A percentile compares a stretch with the other conserved stretches of the same genome.
Evolutionary conservation across 2,113 vertebrate genomes (phyloP).

Genomic region (Anoura caudifer): DNA sequence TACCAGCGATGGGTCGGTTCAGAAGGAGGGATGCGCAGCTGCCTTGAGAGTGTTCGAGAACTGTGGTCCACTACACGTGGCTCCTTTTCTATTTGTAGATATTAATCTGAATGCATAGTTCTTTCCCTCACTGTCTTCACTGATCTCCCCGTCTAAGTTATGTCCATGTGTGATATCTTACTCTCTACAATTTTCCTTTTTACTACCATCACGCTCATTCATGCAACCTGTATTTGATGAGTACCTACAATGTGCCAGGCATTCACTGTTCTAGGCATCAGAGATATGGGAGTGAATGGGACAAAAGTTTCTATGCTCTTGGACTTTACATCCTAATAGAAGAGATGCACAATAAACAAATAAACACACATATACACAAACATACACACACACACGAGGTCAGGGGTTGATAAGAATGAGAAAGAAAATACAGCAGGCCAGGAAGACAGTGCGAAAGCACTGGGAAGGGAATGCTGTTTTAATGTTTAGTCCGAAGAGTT

Average conservation of each 20-base stretch:
- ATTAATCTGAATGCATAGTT: neutral
- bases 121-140: neutral
- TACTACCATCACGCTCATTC: neutral
- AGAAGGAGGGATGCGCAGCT: neutral
- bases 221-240: neutral
- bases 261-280: neutral
- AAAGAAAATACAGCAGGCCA: neutral
- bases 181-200: neutral
- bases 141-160: neutral
- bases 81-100: neutral
- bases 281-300: neutral
- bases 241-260: neutral
- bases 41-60: neutral
- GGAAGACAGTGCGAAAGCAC: neutral
- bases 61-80: neutral
- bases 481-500: neutral
- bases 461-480: neutral
- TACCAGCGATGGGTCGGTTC: neutral
- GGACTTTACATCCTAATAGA: neutral
- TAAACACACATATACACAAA: neutral
- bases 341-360: neutral
- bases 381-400: neutral
- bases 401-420: neutral
- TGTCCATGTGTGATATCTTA: neutral
- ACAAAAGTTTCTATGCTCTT: neutral